Evolutionary conservation across 1,140 invertebrate species (phyloP).

Genomic region (Patella vulgata): DNA sequence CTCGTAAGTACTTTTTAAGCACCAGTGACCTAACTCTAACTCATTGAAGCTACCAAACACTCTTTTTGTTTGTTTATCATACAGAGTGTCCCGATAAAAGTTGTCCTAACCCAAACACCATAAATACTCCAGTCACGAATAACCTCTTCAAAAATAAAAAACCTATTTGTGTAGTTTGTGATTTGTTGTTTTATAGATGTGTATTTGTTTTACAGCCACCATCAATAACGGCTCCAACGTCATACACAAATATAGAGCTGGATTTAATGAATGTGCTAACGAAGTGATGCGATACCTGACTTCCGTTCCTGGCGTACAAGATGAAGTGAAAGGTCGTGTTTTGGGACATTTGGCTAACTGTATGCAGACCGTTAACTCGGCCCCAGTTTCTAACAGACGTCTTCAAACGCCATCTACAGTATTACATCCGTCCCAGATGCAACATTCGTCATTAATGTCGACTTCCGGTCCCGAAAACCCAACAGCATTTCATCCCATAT

Average conservation of each 20-base stretch:
- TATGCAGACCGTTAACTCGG: conserved; percentile 24
- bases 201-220: neutral
- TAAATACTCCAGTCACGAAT: no score
- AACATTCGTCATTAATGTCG: neutral
- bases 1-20: no score
- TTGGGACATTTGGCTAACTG: conserved; percentile 36
- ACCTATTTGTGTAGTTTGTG: neutral
- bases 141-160: no score
- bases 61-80: no score
- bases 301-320: conserved; percentile 85
- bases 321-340: conserved; percentile 67
- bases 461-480: neutral
- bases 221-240: conserved; percentile 71
- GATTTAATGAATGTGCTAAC: conserved; percentile 87
- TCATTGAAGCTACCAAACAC: no score
- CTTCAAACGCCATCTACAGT: neutral
- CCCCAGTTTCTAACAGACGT: neutral
- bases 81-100: no score
- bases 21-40: no score
- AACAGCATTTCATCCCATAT: neutral
- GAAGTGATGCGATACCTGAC: conserved; percentile 87
- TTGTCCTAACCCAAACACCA: no score
- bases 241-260: conserved; percentile 85
- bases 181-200: neutral
- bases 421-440: neutral